phyloP scores from a whole-genome alignment of 2,113 vertebrate genomes.

The Cochlearius cochlearius region DNA sequence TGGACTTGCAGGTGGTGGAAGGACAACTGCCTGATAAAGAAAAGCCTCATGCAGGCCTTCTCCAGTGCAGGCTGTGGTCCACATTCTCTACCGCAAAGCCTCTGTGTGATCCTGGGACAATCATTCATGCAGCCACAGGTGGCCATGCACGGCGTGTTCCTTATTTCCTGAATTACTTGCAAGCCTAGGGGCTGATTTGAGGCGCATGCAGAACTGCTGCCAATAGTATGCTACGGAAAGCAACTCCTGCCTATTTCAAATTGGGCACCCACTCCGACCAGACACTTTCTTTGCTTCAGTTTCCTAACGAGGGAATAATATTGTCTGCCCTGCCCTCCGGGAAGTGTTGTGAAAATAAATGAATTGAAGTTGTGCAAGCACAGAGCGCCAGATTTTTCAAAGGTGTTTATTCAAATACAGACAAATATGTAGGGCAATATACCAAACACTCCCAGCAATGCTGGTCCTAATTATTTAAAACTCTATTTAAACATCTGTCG shows the following conservation, averaged over 20 bases:
- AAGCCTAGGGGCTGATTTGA: not conserved
- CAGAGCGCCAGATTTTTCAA: slow-evolving; percentile 23
- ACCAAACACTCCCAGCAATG: not conserved
- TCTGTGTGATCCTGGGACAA: not conserved
- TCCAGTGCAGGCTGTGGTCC: not conserved
- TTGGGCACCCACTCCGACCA: not conserved
- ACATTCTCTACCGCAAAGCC: not conserved
- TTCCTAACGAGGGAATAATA: slow-evolving; percentile 6
- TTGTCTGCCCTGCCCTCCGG: slow-evolving; percentile 17
- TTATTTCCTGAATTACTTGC: not conserved
- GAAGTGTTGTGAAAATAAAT: slow-evolving; percentile 44
- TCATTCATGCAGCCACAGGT: not conserved
- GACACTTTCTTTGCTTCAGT: slow-evolving; percentile 7
- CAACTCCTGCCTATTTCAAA: not conserved
- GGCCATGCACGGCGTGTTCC: not conserved
- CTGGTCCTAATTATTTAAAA: slow-evolving; percentile 9
- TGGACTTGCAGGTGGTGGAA: not conserved
- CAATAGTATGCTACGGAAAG: not conserved
- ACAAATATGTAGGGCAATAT: not conserved
- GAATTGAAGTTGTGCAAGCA: slow-evolving; percentile 35
- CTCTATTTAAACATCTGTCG: not conserved
- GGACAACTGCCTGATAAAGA: not conserved
- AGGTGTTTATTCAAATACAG: slow-evolving; percentile 53
- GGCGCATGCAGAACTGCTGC: not conserved
- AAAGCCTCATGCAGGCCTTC: not conserved